These are phyloP conservation scores for Laothoe populi DNA, from an alignment of 2,888 invertebrate genomes.

Conservation along the genomic window DNA sequence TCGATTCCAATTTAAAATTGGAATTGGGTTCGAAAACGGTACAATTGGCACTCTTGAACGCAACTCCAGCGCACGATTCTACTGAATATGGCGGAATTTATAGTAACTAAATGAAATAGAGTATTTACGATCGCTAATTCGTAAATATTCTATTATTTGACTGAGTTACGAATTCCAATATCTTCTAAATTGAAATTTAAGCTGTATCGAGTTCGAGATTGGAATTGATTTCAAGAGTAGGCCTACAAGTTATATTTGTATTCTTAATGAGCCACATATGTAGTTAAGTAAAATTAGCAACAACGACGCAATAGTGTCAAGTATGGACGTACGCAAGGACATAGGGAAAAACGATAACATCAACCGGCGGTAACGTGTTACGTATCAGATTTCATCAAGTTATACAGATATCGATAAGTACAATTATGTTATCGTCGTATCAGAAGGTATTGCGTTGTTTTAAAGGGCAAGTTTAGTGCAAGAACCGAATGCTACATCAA, in stretches of 20 bases:
- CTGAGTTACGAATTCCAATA: too few relatives aligned
- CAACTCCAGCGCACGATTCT: too few relatives aligned
- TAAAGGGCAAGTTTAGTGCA: background rate
- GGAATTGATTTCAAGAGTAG: too few relatives aligned
- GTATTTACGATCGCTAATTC: too few relatives aligned
- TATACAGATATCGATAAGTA: background rate
- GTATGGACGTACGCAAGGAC: constrained; percentile 14
- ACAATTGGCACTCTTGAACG: too few relatives aligned
- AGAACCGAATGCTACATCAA: background rate
- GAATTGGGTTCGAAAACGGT: too few relatives aligned
- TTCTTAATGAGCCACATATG: constrained; percentile 3
- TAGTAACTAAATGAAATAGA: too few relatives aligned
- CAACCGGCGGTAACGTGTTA: background rate
- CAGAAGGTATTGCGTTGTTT: background rate
- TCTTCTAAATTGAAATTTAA: too few relatives aligned
- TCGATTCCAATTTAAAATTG: too few relatives aligned
- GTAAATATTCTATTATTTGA: too few relatives aligned
- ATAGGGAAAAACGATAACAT: background rate
- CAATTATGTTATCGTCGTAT: background rate
- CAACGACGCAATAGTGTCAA: constrained; percentile 5
- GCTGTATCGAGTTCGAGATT: too few relatives aligned
- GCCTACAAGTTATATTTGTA: background rate
- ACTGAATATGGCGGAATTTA: too few relatives aligned
- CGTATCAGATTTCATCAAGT: constrained; percentile 3
- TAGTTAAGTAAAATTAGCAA: constrained; percentile 11